Evolutionary conservation across 2,888 invertebrate species (phyloP).

Genomic region (Scrobipalpa atriplicella): DNA sequence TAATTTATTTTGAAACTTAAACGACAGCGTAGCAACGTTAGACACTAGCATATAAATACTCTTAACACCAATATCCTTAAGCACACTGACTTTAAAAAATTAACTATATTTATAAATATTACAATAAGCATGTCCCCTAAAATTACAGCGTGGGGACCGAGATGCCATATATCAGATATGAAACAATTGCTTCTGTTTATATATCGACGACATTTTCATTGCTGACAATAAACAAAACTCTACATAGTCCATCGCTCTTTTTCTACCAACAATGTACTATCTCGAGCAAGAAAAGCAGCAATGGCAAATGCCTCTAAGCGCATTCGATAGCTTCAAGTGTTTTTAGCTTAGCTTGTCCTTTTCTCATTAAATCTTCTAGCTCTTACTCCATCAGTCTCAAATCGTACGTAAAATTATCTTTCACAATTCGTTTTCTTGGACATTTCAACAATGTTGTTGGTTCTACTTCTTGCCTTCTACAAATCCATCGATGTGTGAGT

Average conservation of each 20-base stretch:
- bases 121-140: slow-evolving; percentile 37
- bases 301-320: neutral
- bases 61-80: slow-evolving; percentile 66
- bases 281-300: neutral
- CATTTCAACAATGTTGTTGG: neutral
- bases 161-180: neutral
- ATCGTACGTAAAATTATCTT: slow-evolving; percentile 11
- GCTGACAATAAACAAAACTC: neutral
- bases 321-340: slow-evolving; percentile 35
- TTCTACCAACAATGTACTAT: neutral
- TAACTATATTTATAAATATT: slow-evolving; percentile 57
- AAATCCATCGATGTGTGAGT: neutral
- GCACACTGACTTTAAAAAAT: slow-evolving; percentile 73
- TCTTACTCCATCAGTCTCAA: slow-evolving; percentile 33
- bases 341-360: slow-evolving; percentile 51
- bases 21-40: slow-evolving; percentile 66
- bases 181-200: neutral
- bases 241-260: neutral
- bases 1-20: slow-evolving; percentile 75
- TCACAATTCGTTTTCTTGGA: slow-evolving; percentile 19
- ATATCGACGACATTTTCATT: neutral
- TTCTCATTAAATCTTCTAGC: slow-evolving; percentile 39
- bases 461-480: neutral
- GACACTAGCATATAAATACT: slow-evolving; percentile 55
- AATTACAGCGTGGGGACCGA: neutral